Conservation (phyloP, 1,140 invertebrate species). For the Manduca sexta region DNA sequence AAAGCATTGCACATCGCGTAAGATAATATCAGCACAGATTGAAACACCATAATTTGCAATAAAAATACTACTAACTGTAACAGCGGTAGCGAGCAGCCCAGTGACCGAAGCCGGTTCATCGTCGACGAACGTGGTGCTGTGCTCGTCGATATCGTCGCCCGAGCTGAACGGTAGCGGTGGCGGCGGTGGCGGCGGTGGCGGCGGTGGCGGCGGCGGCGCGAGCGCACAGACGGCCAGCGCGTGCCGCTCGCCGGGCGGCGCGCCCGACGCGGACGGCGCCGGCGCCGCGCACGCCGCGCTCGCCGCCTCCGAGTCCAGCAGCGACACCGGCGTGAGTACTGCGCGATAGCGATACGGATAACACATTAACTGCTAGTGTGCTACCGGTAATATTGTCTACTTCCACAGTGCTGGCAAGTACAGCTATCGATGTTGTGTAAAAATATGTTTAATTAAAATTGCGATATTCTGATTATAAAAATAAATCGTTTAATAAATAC, state of each 20-base stretch:
- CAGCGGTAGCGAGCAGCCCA: constrained; percentile 43
- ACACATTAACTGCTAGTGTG: no score
- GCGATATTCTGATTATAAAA: no score
- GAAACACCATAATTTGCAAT: no score
- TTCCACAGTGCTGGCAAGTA: no score
- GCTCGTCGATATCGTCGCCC: constrained; percentile 47
- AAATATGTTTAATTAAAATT: no score
- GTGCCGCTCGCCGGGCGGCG: neutral
- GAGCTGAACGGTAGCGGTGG: constrained; percentile 25
- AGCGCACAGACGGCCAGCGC: neutral
- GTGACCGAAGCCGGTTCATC: constrained; percentile 26
- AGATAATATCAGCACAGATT: no score
- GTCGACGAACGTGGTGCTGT: constrained; percentile 22
- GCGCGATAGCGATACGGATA: neutral
- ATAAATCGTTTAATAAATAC: no score
- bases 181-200: constrained; percentile 5
- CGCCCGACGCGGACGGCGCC: neutral
- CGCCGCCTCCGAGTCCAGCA: constrained; percentile 51
- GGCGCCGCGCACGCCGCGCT: constrained; percentile 11
- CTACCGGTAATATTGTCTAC: no score
- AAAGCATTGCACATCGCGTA: no score
- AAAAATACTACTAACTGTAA: neutral
- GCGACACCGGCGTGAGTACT: constrained; percentile 47
- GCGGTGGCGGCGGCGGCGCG: neutral
- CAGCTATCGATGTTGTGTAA: no score